Percentiles rank a stretch among this genome's conserved stretches.
phyloP scores from a whole-genome alignment of 2,888 invertebrate genomes.

The Heliconius ismenius region DNA sequence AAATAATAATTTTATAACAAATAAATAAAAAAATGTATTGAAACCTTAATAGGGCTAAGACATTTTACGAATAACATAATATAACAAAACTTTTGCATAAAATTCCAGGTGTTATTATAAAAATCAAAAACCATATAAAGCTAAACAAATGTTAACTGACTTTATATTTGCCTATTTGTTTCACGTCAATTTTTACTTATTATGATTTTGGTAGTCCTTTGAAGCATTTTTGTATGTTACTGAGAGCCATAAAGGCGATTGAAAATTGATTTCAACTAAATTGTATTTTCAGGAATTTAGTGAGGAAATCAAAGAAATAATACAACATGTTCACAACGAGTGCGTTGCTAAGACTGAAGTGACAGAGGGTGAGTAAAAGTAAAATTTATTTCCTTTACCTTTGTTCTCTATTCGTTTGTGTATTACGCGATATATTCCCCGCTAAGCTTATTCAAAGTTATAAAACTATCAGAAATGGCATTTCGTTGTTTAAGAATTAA shows the following conservation, averaged over 20 bases:
- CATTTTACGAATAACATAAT: neutral
- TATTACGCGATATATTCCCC: constrained; percentile 65
- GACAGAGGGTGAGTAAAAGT: constrained; percentile 75
- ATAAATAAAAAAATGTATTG: neutral
- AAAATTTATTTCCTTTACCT: constrained; percentile 67
- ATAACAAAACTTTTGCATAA: no score
- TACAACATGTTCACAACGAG: constrained; percentile 75
- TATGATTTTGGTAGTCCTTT: constrained; percentile 11
- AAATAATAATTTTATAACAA: neutral
- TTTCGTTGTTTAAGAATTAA: neutral
- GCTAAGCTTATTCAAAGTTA: constrained; percentile 52
- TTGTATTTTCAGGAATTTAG: constrained; percentile 72
- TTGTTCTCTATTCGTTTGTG: constrained; percentile 69
- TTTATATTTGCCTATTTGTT: neutral
- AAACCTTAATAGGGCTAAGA: neutral
- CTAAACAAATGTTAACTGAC: neutral
- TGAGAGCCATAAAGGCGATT: constrained; percentile 31
- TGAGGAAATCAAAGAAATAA: constrained; percentile 79
- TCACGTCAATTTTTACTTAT: neutral
- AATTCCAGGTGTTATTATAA: no score
- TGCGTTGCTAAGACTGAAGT: constrained; percentile 76
- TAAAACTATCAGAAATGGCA: constrained; percentile 36
- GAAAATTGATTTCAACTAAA: constrained; percentile 49
- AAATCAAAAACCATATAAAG: no score
- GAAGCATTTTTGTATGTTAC: constrained; percentile 34